Conservation (phyloP, 2,888 invertebrate species). For the Ormyrus nitidulus region DNA sequence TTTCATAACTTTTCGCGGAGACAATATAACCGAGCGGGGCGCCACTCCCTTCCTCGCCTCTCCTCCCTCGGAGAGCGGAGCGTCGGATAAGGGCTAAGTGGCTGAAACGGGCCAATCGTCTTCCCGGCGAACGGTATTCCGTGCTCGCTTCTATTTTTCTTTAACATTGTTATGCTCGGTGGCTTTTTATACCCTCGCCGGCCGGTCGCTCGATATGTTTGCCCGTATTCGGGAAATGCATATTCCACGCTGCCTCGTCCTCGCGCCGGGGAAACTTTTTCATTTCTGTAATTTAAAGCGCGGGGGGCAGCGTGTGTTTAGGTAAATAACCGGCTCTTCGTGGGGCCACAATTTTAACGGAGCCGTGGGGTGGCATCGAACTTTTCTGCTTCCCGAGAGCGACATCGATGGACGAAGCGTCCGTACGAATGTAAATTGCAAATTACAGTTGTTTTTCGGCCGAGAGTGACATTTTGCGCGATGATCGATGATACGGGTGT, state of each 20-base stretch:
- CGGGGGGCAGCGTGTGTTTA: background rate
- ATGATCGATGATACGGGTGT: too few relatives aligned
- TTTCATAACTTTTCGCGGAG: slow-evolving; percentile 69
- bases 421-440: too few relatives aligned
- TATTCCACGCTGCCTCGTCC: background rate
- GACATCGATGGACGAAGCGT: too few relatives aligned
- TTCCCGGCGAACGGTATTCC: background rate
- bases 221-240: slow-evolving; percentile 15
- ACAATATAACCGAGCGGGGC: slow-evolving; percentile 65
- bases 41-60: slow-evolving; percentile 18
- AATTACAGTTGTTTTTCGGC: too few relatives aligned
- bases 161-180: background rate
- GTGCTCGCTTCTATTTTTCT: background rate
- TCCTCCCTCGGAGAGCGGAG: slow-evolving; percentile 31
- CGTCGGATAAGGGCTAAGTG: slow-evolving; percentile 60
- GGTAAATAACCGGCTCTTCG: background rate
- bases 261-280: background rate
- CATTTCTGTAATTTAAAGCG: slow-evolving; percentile 11
- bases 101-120: slow-evolving; percentile 58
- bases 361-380: too few relatives aligned
- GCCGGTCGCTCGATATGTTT: background rate
- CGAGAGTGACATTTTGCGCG: too few relatives aligned
- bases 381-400: too few relatives aligned
- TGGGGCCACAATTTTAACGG: background rate
- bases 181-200: background rate